Evolutionary conservation across 1,140 invertebrate species (phyloP), one percentile per base, ranked within the genome.

Genomic region (Aphaenogaster ashmeadi): DNA sequence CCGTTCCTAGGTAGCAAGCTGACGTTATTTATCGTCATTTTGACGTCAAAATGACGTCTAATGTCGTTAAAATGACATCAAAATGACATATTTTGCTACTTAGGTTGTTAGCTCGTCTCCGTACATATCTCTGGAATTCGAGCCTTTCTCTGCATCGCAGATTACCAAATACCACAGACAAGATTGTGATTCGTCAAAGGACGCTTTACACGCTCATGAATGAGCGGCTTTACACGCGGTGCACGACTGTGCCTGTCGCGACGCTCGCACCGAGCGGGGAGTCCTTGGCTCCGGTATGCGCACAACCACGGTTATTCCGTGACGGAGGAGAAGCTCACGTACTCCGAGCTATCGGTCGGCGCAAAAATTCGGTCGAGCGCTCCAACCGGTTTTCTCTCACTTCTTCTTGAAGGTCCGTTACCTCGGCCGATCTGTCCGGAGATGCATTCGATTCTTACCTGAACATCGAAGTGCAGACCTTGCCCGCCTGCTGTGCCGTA

Each of bases 201-300:
- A 50, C 41, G 4, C 11, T 13, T 27, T 27, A 27, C 27, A 27
- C 27, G 27, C 27, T 44, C 11, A 50, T 47, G 66, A 69, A 33
- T 47, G 66, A 69, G 21, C 66, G 21, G 41, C 11, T 47, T 69
- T 69, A 6, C 66, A 27, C 41, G 38, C 21, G 41, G 66, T 69
- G 6, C 41, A 50, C 41, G 66, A 47, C 13, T 21, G 64, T 67
- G 64, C 64, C 64, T 67, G 64, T n/a, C 64, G 36, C 54, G 52
- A 44, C 27, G 27, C 27, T 27, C 27, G 27, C 27, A 27, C 27
- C 27, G 27, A 27, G 27, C 27, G 18, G 58, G 44, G 62, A 79
- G 78, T 81, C 78, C 64, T 81, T 81, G 62, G 44, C 62, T 36
- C n/a, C 11, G 62, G 47, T 81, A 81, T 81, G 64, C 58, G 44